A percentile compares a stretch with the other conserved stretches of the same genome.
Conservation (phyloP, 2,113 vertebrate genomes). For the Stigmatopora argus region DNA sequence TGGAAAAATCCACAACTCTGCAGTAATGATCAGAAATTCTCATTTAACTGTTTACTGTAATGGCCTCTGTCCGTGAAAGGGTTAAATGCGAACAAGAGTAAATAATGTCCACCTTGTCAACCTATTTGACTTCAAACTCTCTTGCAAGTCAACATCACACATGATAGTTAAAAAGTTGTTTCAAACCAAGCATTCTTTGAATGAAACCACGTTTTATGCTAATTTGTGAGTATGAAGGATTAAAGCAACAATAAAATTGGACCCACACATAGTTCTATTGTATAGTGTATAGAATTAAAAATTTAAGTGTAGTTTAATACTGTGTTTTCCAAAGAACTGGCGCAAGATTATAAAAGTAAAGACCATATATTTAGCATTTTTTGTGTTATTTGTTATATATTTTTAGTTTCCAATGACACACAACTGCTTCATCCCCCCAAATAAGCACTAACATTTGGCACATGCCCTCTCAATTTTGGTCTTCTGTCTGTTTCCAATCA, state of each 20-base stretch:
- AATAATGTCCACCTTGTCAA: no score
- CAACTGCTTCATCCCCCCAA: constrained; percentile 25
- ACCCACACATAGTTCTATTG: not conserved
- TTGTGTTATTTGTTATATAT: constrained; percentile 12
- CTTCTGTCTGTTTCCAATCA: constrained; percentile 57
- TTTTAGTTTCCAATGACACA: constrained; percentile 35
- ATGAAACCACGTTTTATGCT: no score
- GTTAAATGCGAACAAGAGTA: no score
- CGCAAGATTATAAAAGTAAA: not conserved
- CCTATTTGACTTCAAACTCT: no score
- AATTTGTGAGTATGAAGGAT: no score
- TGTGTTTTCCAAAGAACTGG: not conserved
- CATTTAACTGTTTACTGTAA: no score
- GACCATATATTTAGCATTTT: not conserved
- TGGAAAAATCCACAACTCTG: constrained; percentile 21
- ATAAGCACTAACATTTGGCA: constrained; percentile 35
- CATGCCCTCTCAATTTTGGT: constrained; percentile 28
- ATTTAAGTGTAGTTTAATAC: not conserved
- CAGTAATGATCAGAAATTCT: no score
- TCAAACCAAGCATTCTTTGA: no score
- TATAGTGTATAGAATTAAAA: not conserved
- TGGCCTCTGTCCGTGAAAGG: not conserved
- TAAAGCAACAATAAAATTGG: no score
- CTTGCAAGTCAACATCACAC: no score
- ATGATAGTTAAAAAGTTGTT: no score